Base-by-base conservation (phyloP, 2,888 invertebrate species). In the Phalera bucephala region DNA sequence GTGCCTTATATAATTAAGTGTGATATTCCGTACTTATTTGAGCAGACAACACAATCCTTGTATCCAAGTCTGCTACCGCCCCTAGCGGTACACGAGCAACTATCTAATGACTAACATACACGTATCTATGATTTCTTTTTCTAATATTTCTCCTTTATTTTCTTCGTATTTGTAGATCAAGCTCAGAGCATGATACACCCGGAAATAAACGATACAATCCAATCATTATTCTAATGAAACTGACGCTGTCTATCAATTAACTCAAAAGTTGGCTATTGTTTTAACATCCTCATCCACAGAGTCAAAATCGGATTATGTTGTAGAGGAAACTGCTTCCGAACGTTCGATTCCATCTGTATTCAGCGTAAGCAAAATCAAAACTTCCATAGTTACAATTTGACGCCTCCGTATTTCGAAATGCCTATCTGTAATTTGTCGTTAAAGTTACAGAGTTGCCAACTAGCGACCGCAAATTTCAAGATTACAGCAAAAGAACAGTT, bases 21-120 rank as follows among this genome's bases (percentile, higher is more conserved):
- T n/a, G n/a, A 21, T 9, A 11, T 27, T 14, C 27, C 2, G 2
- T 14, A 27, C 27, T 38, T 46, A 42, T 36, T 40, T 25, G 4
- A 27, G 5, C 28, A 40, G 30, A 40, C 20, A 40, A 36, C 23
- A 31, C 19, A 11, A 32, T 28, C 30, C 31, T 21, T 13, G 35
- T 42, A 39, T 45, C 37, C 3, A 43, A 43, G 29, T 31, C 17
- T 13, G 19, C 21, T 31, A 30, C 13, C 11, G 38, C 52, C 63
- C 23, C 40, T 20, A 43, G 59, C 41, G 42, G 31, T 58, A 58
- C 63, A 58, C 28, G 45, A 33, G 21, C 29, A 37, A 32, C 21
- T 26, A 21, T 31, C 43, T 54, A 52, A 62, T 62, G 44, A 45
- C 33, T 17, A 17, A 17, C 3, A 17, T 5, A 31, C 39, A 20